Percentiles rank a stretch among this genome's conserved stretches.
Conservation (phyloP, 2,797 vertebrate genomes). For the Bradypus variegatus region DNA sequence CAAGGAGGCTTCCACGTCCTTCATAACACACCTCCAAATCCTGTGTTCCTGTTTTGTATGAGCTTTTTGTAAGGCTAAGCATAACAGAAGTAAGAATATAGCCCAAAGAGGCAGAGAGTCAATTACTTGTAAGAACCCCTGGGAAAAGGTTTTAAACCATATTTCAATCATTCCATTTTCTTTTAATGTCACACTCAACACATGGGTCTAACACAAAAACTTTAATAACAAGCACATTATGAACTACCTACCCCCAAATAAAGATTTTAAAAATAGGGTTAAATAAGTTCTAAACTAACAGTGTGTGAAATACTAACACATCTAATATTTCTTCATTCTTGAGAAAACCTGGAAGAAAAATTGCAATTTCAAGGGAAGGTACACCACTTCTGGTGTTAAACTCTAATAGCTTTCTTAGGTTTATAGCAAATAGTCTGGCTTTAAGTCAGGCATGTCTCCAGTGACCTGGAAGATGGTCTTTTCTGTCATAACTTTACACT, state of each 20-base stretch:
- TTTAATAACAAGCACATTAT: background rate
- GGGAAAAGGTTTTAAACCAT: background rate
- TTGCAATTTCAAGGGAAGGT: background rate
- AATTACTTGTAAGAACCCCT: background rate
- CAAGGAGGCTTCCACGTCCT: background rate
- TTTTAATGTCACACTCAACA: constrained; percentile 48
- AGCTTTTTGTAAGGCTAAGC: background rate
- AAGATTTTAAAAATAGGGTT: background rate
- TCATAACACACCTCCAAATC: background rate
- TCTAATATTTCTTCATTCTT: background rate
- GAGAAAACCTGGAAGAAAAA: constrained; percentile 9
- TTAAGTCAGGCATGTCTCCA: background rate
- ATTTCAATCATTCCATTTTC: background rate
- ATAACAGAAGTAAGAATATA: background rate
- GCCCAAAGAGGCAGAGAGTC: background rate
- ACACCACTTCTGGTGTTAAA: background rate
- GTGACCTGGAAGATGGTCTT: background rate
- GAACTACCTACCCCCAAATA: background rate
- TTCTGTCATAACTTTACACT: background rate
- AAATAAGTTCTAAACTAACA: background rate
- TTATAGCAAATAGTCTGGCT: background rate
- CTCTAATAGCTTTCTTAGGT: background rate
- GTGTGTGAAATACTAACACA: background rate
- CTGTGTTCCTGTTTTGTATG: background rate
- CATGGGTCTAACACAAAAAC: background rate